These are phyloP conservation scores for Melinaea menophilus DNA, from an alignment of 2,888 invertebrate genomes.

Conservation along the genomic window DNA sequence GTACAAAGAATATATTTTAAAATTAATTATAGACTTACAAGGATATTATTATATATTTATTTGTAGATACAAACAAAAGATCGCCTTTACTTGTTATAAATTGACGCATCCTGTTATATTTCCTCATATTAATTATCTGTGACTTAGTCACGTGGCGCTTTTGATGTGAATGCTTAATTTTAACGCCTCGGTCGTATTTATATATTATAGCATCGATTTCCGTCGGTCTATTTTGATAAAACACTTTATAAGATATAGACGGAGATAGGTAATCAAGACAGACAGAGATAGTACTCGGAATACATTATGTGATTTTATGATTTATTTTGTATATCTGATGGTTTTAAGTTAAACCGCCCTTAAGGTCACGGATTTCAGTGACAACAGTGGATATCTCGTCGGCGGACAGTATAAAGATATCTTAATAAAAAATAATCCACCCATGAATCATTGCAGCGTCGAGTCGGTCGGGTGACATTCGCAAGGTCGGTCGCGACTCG, in stretches of 20 bases:
- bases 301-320: too few relatives aligned
- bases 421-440: conserved; percentile 32
- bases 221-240: conserved; percentile 18
- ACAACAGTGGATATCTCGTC: conserved; percentile 8
- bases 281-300: too few relatives aligned
- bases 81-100: conserved; percentile 65
- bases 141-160: conserved; percentile 56
- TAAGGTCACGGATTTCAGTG: not conserved
- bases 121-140: conserved; percentile 65
- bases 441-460: conserved; percentile 45
- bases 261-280: too few relatives aligned
- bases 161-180: conserved; percentile 33
- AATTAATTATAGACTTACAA: too few relatives aligned
- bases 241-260: too few relatives aligned
- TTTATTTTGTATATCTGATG: not conserved
- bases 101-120: conserved; percentile 74
- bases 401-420: conserved; percentile 14
- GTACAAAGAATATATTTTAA: too few relatives aligned
- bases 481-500: conserved; percentile 53
- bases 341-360: not conserved
- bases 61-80: conserved; percentile 10
- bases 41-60: too few relatives aligned
- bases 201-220: conserved; percentile 21
- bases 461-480: conserved; percentile 55
- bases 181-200: conserved; percentile 16